Conservation (phyloP, 2,797 vertebrate species). For the Mormyrops attenuatus region DNA sequence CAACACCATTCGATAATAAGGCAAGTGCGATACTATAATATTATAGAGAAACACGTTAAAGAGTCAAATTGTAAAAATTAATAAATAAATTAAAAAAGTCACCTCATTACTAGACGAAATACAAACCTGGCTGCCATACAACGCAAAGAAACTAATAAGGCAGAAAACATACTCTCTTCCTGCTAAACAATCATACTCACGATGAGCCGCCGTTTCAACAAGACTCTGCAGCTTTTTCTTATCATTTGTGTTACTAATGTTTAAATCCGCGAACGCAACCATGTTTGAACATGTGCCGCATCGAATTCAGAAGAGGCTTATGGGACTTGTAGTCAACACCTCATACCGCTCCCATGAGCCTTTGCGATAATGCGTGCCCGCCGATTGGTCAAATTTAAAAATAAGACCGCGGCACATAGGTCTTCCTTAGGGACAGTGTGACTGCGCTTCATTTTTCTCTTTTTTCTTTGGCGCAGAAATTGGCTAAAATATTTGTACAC, state of each 20-base stretch:
- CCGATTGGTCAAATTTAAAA: conserved; percentile 54
- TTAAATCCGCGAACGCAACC: conserved; percentile 65
- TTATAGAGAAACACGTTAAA: neutral
- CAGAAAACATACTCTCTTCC: no score
- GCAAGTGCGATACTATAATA: neutral
- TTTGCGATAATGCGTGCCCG: neutral
- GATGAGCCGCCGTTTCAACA: conserved; percentile 61
- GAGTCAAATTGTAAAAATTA: neutral
- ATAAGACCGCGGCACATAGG: conserved; percentile 37
- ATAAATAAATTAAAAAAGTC: neutral
- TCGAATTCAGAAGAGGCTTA: neutral
- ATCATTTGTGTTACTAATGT: conserved; percentile 45
- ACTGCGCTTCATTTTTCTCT: neutral
- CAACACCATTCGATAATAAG: neutral
- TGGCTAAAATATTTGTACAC: neutral
- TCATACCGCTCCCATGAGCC: conserved; percentile 21
- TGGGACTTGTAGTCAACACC: conserved; percentile 36
- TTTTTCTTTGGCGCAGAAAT: neutral
- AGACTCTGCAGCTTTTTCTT: conserved; percentile 40
- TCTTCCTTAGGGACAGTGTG: neutral
- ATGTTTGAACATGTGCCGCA: conserved; percentile 41
- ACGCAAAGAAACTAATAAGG: neutral
- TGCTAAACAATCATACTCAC: conserved; percentile 47
- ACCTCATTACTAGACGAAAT: neutral
- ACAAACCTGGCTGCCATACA: neutral